Conservation (phyloP, 2,888 invertebrate genomes). For the Muscina levida region DNA sequence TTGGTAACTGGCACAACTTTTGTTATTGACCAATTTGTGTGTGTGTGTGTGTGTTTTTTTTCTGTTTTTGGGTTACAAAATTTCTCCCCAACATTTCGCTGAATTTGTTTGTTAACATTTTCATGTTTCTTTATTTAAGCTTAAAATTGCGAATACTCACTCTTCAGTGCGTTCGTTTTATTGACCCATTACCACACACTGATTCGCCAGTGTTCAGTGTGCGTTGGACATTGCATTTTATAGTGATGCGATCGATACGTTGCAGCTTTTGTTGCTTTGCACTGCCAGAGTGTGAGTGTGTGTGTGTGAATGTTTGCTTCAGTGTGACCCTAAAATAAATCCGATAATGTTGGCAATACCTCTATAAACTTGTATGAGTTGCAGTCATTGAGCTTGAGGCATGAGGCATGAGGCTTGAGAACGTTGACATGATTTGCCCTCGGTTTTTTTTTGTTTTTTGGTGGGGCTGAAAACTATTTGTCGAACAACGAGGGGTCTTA, state of each 20-base stretch:
- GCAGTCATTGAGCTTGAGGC: too few species aligned
- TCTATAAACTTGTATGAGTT: too few species aligned
- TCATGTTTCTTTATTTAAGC: background rate
- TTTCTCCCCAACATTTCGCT: background rate
- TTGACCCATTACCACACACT: background rate
- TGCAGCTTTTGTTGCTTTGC: background rate
- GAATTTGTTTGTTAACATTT: background rate
- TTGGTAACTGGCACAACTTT: background rate
- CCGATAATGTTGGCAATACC: too few species aligned
- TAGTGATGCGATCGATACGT: too few species aligned
- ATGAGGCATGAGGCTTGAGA: too few species aligned
- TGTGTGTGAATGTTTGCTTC: background rate
- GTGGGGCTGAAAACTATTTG: too few species aligned
- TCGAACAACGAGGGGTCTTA: too few species aligned
- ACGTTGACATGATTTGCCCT: too few species aligned
- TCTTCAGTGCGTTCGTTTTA: background rate
- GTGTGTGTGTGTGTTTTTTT: background rate
- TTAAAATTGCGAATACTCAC: background rate
- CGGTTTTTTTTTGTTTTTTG: too few species aligned
- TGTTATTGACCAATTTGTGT: background rate
- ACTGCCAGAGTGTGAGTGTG: background rate
- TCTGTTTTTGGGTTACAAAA: constrained; percentile 11
- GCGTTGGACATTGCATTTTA: background rate
- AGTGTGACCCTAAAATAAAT: background rate
- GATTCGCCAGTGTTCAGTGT: background rate